Percentiles rank a stretch among this genome's conserved stretches.
Evolutionary conservation across 1,140 invertebrate genomes (phyloP).

Genomic region (Rhyzopertha dominica): DNA sequence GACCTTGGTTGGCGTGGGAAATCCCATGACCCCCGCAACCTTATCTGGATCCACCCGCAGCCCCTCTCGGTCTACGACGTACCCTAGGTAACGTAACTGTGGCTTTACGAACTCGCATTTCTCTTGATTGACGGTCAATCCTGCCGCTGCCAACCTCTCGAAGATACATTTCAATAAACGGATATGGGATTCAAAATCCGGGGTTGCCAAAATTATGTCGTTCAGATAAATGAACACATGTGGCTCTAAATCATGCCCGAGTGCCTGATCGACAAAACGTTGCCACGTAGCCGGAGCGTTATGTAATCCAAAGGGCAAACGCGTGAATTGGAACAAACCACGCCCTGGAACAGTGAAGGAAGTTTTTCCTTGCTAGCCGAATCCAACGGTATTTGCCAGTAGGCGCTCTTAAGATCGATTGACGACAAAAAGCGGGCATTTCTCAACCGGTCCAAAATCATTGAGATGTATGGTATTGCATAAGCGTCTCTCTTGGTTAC

Average conservation of each 20-base stretch:
- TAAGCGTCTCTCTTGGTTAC: slow-evolving; percentile 30
- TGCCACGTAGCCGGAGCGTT: slow-evolving; percentile 32
- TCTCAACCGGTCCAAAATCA: slow-evolving; percentile 32
- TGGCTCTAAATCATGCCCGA: slow-evolving; percentile 7
- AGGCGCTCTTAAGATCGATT: slow-evolving; percentile 31
- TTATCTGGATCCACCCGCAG: slow-evolving; percentile 1
- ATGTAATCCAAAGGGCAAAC: slow-evolving; percentile 6
- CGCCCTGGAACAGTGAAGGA: slow-evolving; percentile 41
- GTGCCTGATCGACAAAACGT: slow-evolving; percentile 24
- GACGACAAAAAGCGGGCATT: slow-evolving; percentile 27
- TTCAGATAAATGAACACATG: slow-evolving; percentile 26
- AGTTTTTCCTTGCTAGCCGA: slow-evolving; percentile 38
- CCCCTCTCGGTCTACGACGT: background rate
- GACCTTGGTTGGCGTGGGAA: background rate
- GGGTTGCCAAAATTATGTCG: slow-evolving; percentile 13
- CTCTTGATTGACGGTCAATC: background rate
- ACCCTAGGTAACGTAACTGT: background rate
- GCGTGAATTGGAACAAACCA: slow-evolving; percentile 20
- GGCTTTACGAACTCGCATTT: slow-evolving; percentile 1
- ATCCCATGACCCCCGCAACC: background rate
- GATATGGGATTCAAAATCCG: background rate
- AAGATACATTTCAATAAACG: background rate
- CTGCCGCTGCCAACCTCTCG: background rate
- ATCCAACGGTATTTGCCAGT: slow-evolving; percentile 43
- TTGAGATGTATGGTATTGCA: slow-evolving; percentile 24